Evolutionary conservation across 2,888 invertebrate species (phyloP).

Genomic region (Eristalis intricaria): DNA sequence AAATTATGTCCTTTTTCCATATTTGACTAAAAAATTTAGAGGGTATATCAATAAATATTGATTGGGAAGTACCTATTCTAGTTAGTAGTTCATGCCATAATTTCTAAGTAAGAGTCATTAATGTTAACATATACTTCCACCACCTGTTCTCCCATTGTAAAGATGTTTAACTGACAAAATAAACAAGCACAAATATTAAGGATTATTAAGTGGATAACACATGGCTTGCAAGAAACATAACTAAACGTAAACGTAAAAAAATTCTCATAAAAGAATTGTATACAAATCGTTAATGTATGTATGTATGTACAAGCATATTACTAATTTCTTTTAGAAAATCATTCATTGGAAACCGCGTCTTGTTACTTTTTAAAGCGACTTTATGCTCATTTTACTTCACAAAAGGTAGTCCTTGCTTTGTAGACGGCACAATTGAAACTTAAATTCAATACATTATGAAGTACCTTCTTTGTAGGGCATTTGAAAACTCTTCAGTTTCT

Average conservation of each 20-base stretch:
- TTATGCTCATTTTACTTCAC: not conserved
- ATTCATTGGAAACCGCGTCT: not conserved
- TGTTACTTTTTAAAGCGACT: not conserved
- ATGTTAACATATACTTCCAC: no score
- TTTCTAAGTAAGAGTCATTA: no score
- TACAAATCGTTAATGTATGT: not conserved
- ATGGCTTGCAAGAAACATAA: no score
- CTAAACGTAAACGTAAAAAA: not conserved
- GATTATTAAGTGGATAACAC: no score
- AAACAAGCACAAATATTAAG: no score
- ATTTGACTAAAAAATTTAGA: no score
- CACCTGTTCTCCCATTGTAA: no score
- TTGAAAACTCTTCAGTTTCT: conserved; percentile 44
- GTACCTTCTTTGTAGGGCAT: conserved; percentile 32
- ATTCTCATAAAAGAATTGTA: not conserved
- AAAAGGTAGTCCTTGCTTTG: conserved; percentile 30
- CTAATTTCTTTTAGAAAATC: not conserved
- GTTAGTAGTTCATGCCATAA: no score
- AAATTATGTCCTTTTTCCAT: no score
- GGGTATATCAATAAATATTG: no score
- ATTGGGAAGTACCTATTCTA: no score
- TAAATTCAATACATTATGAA: conserved; percentile 22
- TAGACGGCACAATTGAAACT: conserved; percentile 34
- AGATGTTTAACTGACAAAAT: no score
- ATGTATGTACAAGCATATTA: not conserved